Conservation (phyloP, 2,888 invertebrate species). For the Mesorhabditis spiculigera region DNA sequence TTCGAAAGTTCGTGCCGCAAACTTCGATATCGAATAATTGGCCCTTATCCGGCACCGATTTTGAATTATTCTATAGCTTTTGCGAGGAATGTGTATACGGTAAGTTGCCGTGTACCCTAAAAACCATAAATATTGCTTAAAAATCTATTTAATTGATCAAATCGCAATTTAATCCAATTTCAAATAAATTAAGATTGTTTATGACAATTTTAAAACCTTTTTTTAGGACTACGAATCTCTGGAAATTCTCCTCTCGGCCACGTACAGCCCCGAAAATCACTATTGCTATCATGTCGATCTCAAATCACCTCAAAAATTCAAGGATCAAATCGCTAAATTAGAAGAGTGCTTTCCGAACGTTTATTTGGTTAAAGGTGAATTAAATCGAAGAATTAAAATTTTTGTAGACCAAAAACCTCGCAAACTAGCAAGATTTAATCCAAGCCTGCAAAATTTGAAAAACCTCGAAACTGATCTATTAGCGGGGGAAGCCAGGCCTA, state of each 20-base stretch:
- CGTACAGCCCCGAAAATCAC: background rate
- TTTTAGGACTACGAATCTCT: background rate
- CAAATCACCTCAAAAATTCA: background rate
- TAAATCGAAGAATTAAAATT: no score
- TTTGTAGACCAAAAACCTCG: no score
- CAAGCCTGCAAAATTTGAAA: no score
- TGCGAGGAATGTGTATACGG: background rate
- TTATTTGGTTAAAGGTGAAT: background rate
- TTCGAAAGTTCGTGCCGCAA: background rate
- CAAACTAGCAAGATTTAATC: no score
- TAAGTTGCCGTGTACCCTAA: background rate
- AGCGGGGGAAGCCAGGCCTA: no score
- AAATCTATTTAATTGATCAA: no score
- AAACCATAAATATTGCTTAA: background rate
- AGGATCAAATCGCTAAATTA: background rate
- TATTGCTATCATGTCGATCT: constrained; percentile 1
- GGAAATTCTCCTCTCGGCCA: background rate
- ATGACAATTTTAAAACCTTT: no score
- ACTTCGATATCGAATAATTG: background rate
- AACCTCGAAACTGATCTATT: no score
- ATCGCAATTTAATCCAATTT: no score
- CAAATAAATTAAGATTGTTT: no score
- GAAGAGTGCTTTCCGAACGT: background rate
- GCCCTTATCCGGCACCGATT: background rate
- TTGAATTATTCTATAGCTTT: constrained; percentile 1